Evolutionary conservation across 64 coral and sea anemone genomes (phyloP), one percentile per base, ranked within the genome.

Genomic region (Pocillopora verrucosa): DNA sequence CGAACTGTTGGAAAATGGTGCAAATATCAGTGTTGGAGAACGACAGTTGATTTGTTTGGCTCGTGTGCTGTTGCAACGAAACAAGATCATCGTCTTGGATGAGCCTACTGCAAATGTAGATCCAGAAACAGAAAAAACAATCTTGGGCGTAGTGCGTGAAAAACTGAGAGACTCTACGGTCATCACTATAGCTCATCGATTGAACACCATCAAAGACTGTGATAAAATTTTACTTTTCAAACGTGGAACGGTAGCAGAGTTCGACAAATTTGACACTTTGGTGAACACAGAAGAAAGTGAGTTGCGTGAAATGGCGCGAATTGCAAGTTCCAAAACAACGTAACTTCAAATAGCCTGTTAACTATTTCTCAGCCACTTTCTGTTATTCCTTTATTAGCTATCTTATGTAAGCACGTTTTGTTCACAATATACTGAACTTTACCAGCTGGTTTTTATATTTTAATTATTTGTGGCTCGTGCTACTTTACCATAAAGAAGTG

Each of bases 121-220:
- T 72, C 65, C 60, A 58, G 72, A 41, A 88, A 88, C 86, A 59
- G 86, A 88, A 19, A 41, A 72, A 45, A 76, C 72, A 25, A 76
- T 88, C 56, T 75, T 61, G 60, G 19, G 59, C 30, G 57, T 88
- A 5, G 76, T 88, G 35, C 41, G 72, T 34, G 34, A 76, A 16
- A 88, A 88, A 61, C 76, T 73, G 56, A 76, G 20, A 16, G 77
- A 80, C 22, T 80, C 59, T 76, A 90, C 88, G 22, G 88, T 90
- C 60, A 72, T 90, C 22, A 90, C 88, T 0, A 72, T 90, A 36
- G 88, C 88, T 16, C 88, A 90, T 82, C 88, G 76, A 61, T 82
- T 90, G 34, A 81, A 79, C 36, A 90, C 77, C 69, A 77, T 90
- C 0, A 81, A 67, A 17, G 76, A 80, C 51, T 90, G 45, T 36